Percentiles rank a stretch among this genome's conserved stretches.
phyloP scores from a whole-genome alignment of 2,797 vertebrate species.

The Betta splendens region DNA sequence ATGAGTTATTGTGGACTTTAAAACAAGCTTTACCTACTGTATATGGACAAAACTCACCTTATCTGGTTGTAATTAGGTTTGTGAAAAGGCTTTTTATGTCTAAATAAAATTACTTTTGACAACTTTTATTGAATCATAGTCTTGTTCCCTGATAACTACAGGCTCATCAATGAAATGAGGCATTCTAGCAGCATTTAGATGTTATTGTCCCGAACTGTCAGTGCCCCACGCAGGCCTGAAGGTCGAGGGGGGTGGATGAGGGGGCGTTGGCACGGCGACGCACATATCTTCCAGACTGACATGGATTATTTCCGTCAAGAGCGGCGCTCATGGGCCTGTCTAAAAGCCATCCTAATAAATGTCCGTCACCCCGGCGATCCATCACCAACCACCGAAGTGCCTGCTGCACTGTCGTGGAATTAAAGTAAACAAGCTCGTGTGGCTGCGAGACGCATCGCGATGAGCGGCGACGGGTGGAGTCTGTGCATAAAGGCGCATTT shows the following conservation, averaged over 20 bases:
- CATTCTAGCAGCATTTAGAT: conserved; percentile 33
- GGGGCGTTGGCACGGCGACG: conserved; percentile 53
- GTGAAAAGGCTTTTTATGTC: conserved; percentile 12
- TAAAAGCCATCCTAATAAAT: conserved; percentile 76
- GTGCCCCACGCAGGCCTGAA: conserved; percentile 5
- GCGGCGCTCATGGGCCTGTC: conserved; percentile 71
- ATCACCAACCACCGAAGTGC: conserved; percentile 68
- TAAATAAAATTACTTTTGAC: conserved; percentile 26
- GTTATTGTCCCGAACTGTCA: conserved; percentile 33
- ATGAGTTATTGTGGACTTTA: background rate
- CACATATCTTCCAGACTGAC: conserved; percentile 63
- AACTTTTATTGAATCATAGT: conserved; percentile 17
- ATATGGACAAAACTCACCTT: too few species aligned
- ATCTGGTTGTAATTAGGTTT: too few species aligned
- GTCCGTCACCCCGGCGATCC: conserved; percentile 71
- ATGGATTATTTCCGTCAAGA: conserved; percentile 77
- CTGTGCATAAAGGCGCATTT: conserved; percentile 46
- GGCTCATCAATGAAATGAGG: conserved; percentile 38
- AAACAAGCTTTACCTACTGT: too few species aligned
- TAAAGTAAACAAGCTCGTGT: conserved; percentile 72
- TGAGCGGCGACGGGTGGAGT: conserved; percentile 48
- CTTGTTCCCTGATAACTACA: conserved; percentile 33
- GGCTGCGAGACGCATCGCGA: conserved; percentile 59
- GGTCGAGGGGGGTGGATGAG: conserved; percentile 29
- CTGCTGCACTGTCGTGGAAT: conserved; percentile 67